phyloP scores from a whole-genome alignment of 2,888 invertebrate genomes.

The Malthinus flaveolus region DNA sequence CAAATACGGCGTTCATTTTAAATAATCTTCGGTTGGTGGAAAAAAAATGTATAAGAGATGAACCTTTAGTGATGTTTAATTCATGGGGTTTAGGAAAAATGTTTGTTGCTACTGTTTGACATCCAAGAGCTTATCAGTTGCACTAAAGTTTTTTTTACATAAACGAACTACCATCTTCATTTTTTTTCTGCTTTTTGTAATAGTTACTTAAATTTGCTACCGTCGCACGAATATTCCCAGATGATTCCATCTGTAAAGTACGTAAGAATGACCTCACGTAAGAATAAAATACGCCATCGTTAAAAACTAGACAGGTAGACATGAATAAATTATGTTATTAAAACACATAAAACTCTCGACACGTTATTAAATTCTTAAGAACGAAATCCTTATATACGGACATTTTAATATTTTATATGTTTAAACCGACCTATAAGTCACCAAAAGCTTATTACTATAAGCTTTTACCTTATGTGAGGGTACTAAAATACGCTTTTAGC shows the following conservation, averaged over 20 bases:
- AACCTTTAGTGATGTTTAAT: slow-evolving; percentile 20
- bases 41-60: slow-evolving; percentile 17
- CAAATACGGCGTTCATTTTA: neutral
- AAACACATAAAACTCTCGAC: slow-evolving; percentile 43
- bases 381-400: slow-evolving; percentile 42
- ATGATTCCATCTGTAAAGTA: slow-evolving; percentile 29
- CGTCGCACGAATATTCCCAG: neutral
- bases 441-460: slow-evolving; percentile 44
- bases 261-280: slow-evolving; percentile 35
- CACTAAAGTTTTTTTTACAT: slow-evolving; percentile 20
- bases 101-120: slow-evolving; percentile 22
- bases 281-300: slow-evolving; percentile 39
- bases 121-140: slow-evolving; percentile 28
- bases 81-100: slow-evolving; percentile 17
- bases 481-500: slow-evolving; percentile 18
- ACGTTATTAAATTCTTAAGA: slow-evolving; percentile 45
- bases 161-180: too few species aligned
- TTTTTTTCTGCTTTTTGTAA: too few species aligned
- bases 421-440: slow-evolving; percentile 47
- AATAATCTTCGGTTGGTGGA: neutral
- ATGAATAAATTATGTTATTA: slow-evolving; percentile 44
- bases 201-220: too few species aligned
- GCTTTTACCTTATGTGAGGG: slow-evolving; percentile 27
- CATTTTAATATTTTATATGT: slow-evolving; percentile 46
- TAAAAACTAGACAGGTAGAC: slow-evolving; percentile 36